A percentile compares a stretch with the other conserved stretches of the same genome.
phyloP scores from a whole-genome alignment of 2,113 vertebrate genomes.

The Plestiodon gilberti region DNA sequence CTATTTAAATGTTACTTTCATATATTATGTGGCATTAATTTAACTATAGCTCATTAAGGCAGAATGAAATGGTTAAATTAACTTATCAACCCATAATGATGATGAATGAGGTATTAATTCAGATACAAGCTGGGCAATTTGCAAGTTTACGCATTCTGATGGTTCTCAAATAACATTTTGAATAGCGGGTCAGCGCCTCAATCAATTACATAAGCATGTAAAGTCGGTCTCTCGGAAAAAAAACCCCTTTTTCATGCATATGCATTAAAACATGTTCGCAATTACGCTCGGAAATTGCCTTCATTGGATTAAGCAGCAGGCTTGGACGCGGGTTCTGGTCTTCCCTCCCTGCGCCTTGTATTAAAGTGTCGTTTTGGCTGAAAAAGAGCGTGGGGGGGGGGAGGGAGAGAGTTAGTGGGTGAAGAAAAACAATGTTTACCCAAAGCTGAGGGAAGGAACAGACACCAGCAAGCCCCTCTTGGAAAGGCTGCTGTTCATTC shows the following conservation, averaged over 20 bases:
- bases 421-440: slow-evolving; percentile 57
- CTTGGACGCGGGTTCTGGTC: slow-evolving; percentile 83
- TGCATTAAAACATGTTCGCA: slow-evolving; percentile 99
- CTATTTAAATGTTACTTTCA: slow-evolving; percentile 99
- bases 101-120: slow-evolving; percentile 99
- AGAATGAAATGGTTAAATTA: slow-evolving; percentile 99
- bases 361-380: slow-evolving; percentile 75
- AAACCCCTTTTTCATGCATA: slow-evolving; percentile 97
- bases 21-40: slow-evolving; percentile 99
- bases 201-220: slow-evolving; percentile 98
- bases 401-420: fast-evolving
- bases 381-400: slow-evolving; percentile 51
- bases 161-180: slow-evolving; percentile 99
- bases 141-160: slow-evolving; percentile 99
- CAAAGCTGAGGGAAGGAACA: slow-evolving; percentile 58
- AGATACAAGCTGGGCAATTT: slow-evolving; percentile 99
- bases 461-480: slow-evolving; percentile 36
- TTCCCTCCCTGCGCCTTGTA: slow-evolving; percentile 75
- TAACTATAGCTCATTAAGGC: slow-evolving; percentile 99
- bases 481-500: slow-evolving; percentile 37
- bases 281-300: slow-evolving; percentile 99
- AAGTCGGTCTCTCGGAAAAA: slow-evolving; percentile 93
- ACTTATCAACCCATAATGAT: slow-evolving; percentile 99
- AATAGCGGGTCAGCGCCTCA: slow-evolving; percentile 99
- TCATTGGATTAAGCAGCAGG: slow-evolving; percentile 94